These are phyloP conservation scores for Orycteropus afer DNA, from an alignment of 2,113 vertebrate species.

Conservation along the genomic window DNA sequence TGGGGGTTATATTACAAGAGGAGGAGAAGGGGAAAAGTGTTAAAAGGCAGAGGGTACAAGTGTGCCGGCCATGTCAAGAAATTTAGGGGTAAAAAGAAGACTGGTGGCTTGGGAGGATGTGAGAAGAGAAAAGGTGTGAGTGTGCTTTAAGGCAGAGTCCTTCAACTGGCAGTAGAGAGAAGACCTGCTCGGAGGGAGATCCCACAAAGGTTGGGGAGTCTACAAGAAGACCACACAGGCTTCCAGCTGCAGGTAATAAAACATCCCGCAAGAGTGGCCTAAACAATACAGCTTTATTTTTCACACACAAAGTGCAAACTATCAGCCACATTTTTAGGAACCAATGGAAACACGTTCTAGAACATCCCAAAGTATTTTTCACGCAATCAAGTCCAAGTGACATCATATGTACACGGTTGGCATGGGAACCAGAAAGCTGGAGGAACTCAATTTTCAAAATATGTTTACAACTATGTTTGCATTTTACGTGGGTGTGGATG, in stretches of 20 bases:
- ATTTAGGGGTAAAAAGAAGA: not conserved
- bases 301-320: slow-evolving; percentile 50
- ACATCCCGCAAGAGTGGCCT: not conserved
- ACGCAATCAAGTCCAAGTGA: not conserved
- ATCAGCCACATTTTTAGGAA: slow-evolving; percentile 49
- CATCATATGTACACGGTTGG: slow-evolving; percentile 22
- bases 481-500: slow-evolving; percentile 61
- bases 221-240: not conserved
- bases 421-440: slow-evolving; percentile 61
- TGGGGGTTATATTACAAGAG: not conserved
- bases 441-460: slow-evolving; percentile 51
- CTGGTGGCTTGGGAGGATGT: not conserved
- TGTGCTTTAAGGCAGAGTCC: not conserved
- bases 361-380: slow-evolving; percentile 58
- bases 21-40: not conserved
- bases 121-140: not conserved
- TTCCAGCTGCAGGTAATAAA: not conserved
- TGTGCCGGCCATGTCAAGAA: not conserved
- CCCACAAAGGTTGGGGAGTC: not conserved
- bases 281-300: not conserved
- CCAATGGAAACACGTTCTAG: not conserved
- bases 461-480: slow-evolving; percentile 47
- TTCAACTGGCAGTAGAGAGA: not conserved
- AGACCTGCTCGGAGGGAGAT: not conserved
- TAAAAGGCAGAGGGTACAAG: not conserved